Conservation (phyloP, 2,888 invertebrate genomes). For the Lingula anatina region DNA sequence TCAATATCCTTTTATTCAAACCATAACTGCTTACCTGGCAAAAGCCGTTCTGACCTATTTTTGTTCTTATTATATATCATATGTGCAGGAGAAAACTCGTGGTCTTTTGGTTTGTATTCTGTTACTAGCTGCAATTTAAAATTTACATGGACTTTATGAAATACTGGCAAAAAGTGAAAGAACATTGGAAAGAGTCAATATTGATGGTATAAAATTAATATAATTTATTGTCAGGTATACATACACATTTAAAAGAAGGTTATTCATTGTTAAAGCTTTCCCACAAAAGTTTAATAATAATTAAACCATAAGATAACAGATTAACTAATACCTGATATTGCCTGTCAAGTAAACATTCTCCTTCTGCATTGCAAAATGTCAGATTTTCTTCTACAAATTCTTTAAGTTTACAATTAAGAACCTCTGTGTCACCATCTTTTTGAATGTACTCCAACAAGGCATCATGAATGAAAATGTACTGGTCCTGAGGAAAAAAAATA, state of each 20-base stretch:
- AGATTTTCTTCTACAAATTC: too few species aligned
- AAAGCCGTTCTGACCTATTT: conserved; percentile 61
- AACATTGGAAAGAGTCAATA: not conserved
- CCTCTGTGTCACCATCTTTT: conserved; percentile 64
- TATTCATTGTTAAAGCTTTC: too few species aligned
- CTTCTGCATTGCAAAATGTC: too few species aligned
- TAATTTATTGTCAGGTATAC: too few species aligned
- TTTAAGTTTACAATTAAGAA: conserved; percentile 26
- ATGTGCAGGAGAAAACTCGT: conserved; percentile 70
- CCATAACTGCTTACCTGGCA: conserved; percentile 38
- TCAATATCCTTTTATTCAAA: too few species aligned
- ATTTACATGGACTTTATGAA: not conserved
- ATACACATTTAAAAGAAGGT: too few species aligned
- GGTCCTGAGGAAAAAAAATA: conserved; percentile 62
- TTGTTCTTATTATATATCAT: conserved; percentile 79
- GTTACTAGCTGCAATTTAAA: conserved; percentile 60
- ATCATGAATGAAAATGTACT: conserved; percentile 97
- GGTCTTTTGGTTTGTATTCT: conserved; percentile 78
- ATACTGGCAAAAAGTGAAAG: not conserved
- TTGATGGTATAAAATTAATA: too few species aligned
- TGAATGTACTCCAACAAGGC: conserved; percentile 89
- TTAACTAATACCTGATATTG: too few species aligned
- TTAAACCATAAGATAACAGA: too few species aligned
- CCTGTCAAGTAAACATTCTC: too few species aligned
- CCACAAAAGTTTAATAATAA: too few species aligned